Conservation (phyloP, 2,797 vertebrate genomes). For the Lepus oiostolus region DNA sequence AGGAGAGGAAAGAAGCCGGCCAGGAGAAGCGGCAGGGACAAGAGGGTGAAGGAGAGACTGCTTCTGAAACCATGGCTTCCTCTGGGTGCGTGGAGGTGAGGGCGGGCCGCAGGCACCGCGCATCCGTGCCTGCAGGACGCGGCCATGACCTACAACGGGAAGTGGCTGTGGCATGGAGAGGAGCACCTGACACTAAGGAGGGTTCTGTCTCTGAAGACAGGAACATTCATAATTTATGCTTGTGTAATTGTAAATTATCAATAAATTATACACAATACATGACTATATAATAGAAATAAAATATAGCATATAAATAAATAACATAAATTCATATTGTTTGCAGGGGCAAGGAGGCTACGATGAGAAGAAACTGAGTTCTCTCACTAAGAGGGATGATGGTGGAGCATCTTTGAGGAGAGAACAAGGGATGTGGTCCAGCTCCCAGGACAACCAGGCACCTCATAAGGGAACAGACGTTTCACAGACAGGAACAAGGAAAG, state of each 20-base stretch:
- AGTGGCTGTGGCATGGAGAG: not conserved
- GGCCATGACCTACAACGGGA: not conserved
- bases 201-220: not conserved
- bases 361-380: not conserved
- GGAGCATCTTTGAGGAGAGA: not conserved
- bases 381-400: not conserved
- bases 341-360: no score
- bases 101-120: no score
- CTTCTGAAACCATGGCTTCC: fast-evolving
- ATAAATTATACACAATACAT: no score
- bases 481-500: not conserved
- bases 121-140: not conserved
- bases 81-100: no score
- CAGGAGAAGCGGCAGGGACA: not conserved
- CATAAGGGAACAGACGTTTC: not conserved
- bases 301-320: no score
- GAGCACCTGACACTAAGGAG: no score
- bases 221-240: no score
- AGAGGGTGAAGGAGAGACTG: not conserved
- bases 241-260: no score
- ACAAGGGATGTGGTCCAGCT: not conserved
- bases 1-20: not conserved
- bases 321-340: not conserved
- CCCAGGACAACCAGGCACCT: fast-evolving
- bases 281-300: no score